Percentiles rank a stretch among this genome's conserved stretches.
Conservation (phyloP, 2,888 invertebrate genomes). For the Drosophila anceps region DNA sequence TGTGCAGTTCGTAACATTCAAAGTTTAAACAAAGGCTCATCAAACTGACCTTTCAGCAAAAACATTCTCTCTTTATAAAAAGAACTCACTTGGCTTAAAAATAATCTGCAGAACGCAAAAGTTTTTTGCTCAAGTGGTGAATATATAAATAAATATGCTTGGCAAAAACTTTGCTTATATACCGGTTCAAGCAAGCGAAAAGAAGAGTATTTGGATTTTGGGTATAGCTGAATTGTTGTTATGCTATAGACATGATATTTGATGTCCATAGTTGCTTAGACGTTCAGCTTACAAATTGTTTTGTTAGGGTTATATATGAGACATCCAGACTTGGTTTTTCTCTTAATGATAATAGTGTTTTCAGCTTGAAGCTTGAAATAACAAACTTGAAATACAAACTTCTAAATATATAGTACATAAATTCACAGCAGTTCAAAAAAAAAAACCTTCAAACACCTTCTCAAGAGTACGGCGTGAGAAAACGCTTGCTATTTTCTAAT, state of each 20-base stretch:
- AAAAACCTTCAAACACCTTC: too few relatives aligned
- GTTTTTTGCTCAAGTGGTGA: slow-evolving; percentile 38
- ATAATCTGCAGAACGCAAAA: slow-evolving; percentile 41
- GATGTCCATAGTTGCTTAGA: too few relatives aligned
- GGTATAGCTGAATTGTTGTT: neutral
- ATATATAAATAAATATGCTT: slow-evolving; percentile 64
- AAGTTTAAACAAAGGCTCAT: slow-evolving; percentile 3
- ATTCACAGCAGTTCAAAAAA: too few relatives aligned
- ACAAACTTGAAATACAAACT: too few relatives aligned
- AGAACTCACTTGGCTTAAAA: slow-evolving; percentile 42
- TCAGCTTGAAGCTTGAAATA: too few relatives aligned
- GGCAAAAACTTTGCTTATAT: slow-evolving; percentile 28
- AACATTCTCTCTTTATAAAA: slow-evolving; percentile 7
- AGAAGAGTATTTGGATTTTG: neutral
- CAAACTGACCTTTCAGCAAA: slow-evolving; percentile 31
- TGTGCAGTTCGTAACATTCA: neutral
- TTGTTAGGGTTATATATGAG: too few relatives aligned
- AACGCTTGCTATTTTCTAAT: neutral
- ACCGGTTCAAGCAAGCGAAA: fast-evolving
- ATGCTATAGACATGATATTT: neutral
- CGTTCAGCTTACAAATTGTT: too few relatives aligned
- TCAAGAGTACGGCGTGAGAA: too few relatives aligned
- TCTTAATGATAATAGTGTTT: too few relatives aligned
- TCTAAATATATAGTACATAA: too few relatives aligned
- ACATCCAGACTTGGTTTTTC: too few relatives aligned